A percentile compares a stretch with the other conserved stretches of the same genome.
phyloP scores from a whole-genome alignment of 2,113 vertebrate genomes.

The Tychaedon coryphoeus region DNA sequence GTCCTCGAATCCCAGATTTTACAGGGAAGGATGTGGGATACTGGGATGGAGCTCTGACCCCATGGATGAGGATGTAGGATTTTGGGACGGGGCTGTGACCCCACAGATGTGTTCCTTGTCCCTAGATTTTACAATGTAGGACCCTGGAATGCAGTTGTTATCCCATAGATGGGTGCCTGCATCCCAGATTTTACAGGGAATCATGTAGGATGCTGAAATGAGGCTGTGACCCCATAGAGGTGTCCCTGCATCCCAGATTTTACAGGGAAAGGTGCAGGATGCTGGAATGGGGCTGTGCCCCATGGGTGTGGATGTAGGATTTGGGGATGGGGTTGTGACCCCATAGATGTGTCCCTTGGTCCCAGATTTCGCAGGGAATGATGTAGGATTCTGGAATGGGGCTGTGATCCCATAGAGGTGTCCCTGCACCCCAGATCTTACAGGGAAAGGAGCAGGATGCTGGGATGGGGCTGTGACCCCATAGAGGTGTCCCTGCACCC shows the following conservation, averaged over 20 bases:
- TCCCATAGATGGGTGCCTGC: not conserved
- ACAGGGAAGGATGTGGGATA: too few relatives aligned
- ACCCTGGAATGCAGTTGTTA: too few relatives aligned
- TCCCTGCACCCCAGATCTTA: not conserved
- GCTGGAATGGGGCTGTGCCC: too few relatives aligned
- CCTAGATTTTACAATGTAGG: too few relatives aligned
- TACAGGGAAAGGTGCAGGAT: too few relatives aligned
- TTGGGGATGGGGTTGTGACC: not conserved
- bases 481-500: not conserved
- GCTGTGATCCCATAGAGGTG: not conserved
- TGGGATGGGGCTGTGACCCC: not conserved
- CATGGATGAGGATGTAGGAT: not conserved
- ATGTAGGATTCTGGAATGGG: rapidly evolving
- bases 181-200: too few relatives aligned
- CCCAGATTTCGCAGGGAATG: too few relatives aligned
- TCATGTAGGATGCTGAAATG: not conserved
- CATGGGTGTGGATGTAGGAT: too few relatives aligned
- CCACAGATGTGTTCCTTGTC: not conserved
- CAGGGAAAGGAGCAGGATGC: rapidly evolving
- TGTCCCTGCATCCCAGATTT: too few relatives aligned
- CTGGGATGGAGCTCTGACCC: not conserved
- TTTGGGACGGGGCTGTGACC: not conserved
- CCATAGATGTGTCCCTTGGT: not conserved
- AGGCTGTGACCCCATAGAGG: not conserved
- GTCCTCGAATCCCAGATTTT: not conserved